These are phyloP conservation scores for Aspidoscelis tigris DNA, from an alignment of 2,113 vertebrate species.

Conservation along the genomic window DNA sequence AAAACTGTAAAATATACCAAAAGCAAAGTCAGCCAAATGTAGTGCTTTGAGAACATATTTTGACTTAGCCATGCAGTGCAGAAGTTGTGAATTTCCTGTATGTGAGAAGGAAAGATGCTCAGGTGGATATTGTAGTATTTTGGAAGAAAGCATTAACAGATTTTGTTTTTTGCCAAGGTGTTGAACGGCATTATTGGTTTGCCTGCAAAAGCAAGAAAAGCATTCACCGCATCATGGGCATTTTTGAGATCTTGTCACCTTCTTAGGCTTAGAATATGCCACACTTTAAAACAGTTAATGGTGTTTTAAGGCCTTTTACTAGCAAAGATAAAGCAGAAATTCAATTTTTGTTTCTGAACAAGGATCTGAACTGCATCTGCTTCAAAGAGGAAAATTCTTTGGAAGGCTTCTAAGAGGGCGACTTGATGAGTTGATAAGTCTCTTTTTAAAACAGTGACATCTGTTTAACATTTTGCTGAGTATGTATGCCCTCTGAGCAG, in stretches of 20 bases:
- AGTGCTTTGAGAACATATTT: too few species aligned
- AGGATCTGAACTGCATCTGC: neutral
- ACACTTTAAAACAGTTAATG: neutral
- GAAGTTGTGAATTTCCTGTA: too few species aligned
- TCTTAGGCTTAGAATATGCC: neutral
- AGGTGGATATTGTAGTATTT: too few species aligned
- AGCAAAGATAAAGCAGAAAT: neutral
- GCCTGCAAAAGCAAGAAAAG: neutral
- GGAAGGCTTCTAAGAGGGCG: neutral
- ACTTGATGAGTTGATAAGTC: conserved; percentile 16
- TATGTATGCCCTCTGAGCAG: neutral
- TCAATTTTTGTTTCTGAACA: neutral
- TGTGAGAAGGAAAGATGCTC: too few species aligned
- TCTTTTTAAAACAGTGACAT: neutral
- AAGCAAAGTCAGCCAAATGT: too few species aligned
- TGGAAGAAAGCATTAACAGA: neutral
- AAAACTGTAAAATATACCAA: too few species aligned
- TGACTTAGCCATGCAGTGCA: too few species aligned
- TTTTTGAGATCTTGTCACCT: neutral
- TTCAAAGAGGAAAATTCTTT: neutral
- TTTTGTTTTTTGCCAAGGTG: neutral
- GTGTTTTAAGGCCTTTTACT: neutral
- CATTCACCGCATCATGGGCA: neutral
- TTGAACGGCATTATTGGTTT: neutral
- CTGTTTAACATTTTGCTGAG: neutral